A percentile compares a stretch with the other conserved stretches of the same genome.
Evolutionary conservation across 92 coral and sea anemone genomes (phyloP).

Genomic region (Zoanthus gigantus): DNA sequence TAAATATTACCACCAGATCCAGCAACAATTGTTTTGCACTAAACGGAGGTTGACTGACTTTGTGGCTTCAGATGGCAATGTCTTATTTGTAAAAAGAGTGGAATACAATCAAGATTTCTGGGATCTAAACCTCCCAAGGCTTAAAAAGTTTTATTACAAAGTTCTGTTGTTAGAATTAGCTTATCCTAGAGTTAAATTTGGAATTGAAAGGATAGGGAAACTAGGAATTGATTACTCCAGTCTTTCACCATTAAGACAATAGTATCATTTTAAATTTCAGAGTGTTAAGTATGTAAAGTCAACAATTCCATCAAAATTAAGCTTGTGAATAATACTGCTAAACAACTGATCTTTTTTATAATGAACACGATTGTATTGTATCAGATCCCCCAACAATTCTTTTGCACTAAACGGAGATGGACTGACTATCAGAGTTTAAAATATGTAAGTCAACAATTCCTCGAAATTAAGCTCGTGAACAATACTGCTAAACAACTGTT

Average conservation of each 20-base stretch:
- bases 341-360: no score
- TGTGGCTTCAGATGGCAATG: conserved; percentile 66
- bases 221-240: conserved; percentile 55
- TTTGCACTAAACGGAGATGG: no score
- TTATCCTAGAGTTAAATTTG: conserved; percentile 65
- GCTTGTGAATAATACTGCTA: no score
- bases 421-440: no score
- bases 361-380: no score
- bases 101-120: conserved; percentile 41
- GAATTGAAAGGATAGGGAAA: conserved; percentile 62
- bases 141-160: conserved; percentile 55
- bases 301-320: no score
- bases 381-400: no score
- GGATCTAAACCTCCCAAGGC: conserved; percentile 42
- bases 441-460: no score
- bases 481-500: no score
- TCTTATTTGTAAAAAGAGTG: conserved; percentile 36
- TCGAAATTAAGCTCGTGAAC: no score
- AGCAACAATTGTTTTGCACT: conserved; percentile 70
- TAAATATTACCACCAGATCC: conserved; percentile 60
- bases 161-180: conserved; percentile 63
- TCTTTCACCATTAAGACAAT: conserved; percentile 37
- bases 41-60: conserved; percentile 65
- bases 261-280: background rate
- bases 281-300: no score